A percentile compares a stretch with the other conserved stretches of the same genome.
These are phyloP conservation scores for Notechis scutatus DNA, from an alignment of 2,113 vertebrate genomes.

Conservation along the genomic window DNA sequence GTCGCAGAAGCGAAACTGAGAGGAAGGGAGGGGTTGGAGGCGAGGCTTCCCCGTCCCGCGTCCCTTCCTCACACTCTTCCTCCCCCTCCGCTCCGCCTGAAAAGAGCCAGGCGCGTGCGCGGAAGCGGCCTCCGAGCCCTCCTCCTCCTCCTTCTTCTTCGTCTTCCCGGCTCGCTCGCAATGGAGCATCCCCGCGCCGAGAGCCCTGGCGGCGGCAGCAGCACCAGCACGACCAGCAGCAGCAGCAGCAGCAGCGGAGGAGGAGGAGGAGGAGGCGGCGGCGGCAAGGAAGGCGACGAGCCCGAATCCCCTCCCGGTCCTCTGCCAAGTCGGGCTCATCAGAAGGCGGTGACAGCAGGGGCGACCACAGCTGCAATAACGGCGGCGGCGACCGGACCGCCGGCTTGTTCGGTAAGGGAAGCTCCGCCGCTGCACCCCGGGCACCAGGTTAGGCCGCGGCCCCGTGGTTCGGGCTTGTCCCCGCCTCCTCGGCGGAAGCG, in stretches of 20 bases:
- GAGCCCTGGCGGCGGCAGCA: background rate
- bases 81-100: background rate
- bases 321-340: background rate
- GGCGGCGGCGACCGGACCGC: background rate
- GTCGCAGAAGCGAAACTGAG: background rate
- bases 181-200: constrained; percentile 37
- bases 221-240: background rate
- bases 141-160: background rate
- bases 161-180: constrained; percentile 12
- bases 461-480: too few relatives aligned
- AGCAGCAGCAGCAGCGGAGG: background rate
- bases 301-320: constrained; percentile 24
- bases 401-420: constrained; percentile 45
- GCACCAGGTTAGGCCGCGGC: background rate
- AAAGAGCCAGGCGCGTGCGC: constrained; percentile 53
- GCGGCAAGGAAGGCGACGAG: constrained; percentile 3
- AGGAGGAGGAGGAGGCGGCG: background rate
- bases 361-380: background rate
- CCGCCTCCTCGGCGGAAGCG: background rate
- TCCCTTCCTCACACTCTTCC: background rate
- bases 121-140: constrained; percentile 19
- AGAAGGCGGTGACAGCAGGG: background rate
- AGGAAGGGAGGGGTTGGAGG: too few relatives aligned
- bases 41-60: fast-evolving
- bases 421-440: background rate